These are phyloP conservation scores for Drosophila kepulauana DNA, from an alignment of 1,140 invertebrate genomes.

Conservation along the genomic window DNA sequence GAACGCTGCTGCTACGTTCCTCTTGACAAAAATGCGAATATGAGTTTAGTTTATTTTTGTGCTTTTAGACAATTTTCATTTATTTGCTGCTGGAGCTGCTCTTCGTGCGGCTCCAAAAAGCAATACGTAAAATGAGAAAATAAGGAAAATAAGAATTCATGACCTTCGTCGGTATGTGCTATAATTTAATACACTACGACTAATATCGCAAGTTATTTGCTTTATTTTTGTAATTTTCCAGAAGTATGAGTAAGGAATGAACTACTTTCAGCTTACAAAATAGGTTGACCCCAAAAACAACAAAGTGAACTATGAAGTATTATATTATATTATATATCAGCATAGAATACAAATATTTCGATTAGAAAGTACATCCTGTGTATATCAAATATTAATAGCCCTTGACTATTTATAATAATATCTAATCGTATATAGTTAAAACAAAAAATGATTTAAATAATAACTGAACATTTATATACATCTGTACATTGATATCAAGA, in stretches of 20 bases:
- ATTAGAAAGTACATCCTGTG: no score
- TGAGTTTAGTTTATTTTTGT: slow-evolving; percentile 84
- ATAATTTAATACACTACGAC: slow-evolving; percentile 79
- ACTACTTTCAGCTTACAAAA: no score
- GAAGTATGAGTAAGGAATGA: slow-evolving; percentile 8
- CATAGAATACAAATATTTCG: no score
- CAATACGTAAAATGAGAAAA: slow-evolving; percentile 76
- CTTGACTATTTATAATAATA: no score
- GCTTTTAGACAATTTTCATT: slow-evolving; percentile 83
- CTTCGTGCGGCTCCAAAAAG: slow-evolving; percentile 52
- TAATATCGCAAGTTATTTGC: slow-evolving; percentile 60
- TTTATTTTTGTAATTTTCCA: slow-evolving; percentile 9
- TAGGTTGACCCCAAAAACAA: no score
- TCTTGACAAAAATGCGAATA: slow-evolving; percentile 83
- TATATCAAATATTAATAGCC: no score
- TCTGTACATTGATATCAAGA: no score
- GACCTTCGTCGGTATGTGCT: slow-evolving; percentile 77
- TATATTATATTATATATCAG: no score
- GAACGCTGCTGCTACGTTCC: slow-evolving; percentile 44
- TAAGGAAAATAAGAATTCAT: slow-evolving; percentile 80
- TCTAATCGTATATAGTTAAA: no score
- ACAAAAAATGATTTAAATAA: no score
- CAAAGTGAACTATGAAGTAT: no score
- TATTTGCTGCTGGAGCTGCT: slow-evolving; percentile 72
- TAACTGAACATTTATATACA: no score